Evolutionary conservation across 2,797 vertebrate genomes (phyloP).

Genomic region (Orientallactaga sibirica): DNA sequence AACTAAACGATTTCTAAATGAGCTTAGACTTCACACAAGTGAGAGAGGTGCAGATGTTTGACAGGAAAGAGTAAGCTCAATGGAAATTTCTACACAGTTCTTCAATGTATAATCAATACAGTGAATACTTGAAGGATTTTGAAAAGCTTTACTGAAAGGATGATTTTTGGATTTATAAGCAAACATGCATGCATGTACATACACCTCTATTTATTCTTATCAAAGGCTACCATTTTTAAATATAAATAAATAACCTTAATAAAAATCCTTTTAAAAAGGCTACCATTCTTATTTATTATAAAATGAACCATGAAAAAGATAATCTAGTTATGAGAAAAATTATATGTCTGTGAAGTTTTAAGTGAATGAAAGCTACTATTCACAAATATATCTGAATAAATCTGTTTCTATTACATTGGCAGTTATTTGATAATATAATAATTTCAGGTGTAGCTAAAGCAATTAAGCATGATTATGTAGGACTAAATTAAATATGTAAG

Average conservation of each 20-base stretch:
- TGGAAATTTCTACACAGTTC: slow-evolving; percentile 4
- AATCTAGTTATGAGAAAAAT: slow-evolving; percentile 4
- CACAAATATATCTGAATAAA: slow-evolving; percentile 21
- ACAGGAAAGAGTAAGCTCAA: neutral
- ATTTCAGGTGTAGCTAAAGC: slow-evolving; percentile 5
- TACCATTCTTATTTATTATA: slow-evolving; percentile 10
- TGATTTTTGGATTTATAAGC: slow-evolving; percentile 23
- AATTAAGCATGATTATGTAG: slow-evolving; percentile 12
- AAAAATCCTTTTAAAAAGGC: neutral
- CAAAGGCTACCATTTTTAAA: neutral
- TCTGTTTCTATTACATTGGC: slow-evolving; percentile 11
- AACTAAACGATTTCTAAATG: slow-evolving; percentile 61
- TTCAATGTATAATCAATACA: neutral
- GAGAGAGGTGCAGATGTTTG: neutral
- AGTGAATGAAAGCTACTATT: neutral
- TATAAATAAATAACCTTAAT: neutral
- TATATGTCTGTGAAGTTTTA: slow-evolving; percentile 66
- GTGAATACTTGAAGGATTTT: neutral
- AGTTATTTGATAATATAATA: slow-evolving; percentile 32
- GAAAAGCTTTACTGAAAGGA: neutral
- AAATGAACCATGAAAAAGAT: neutral
- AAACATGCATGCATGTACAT: neutral
- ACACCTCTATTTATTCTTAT: neutral
- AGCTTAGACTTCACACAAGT: slow-evolving; percentile 29
- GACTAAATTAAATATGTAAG: slow-evolving; percentile 43